Conservation (phyloP, 2,797 vertebrate genomes). For the Sphenopsis melanotis region DNA sequence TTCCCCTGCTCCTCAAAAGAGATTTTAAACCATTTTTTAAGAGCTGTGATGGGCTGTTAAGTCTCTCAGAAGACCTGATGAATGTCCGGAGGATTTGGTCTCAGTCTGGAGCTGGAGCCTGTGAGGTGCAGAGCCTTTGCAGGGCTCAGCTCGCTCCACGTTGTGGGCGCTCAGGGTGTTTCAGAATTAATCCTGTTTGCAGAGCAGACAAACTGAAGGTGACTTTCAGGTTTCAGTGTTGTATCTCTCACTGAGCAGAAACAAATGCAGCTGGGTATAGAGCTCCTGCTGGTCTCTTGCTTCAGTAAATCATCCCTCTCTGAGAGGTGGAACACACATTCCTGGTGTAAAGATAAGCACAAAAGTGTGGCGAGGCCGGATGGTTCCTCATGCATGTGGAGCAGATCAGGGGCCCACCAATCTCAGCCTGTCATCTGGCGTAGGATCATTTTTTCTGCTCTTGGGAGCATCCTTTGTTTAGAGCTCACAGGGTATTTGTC, state of each 20-base stretch:
- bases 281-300: not conserved
- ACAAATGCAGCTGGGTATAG: not conserved
- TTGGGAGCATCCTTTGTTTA: not conserved
- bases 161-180: not conserved
- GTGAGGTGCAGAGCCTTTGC: not conserved
- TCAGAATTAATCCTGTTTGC: conserved; percentile 29
- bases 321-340: not conserved
- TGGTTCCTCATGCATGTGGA: not conserved
- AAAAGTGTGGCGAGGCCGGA: rapidly evolving
- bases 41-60: not conserved
- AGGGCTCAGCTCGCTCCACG: not conserved
- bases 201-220: not conserved
- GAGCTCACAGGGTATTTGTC: not conserved
- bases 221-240: not conserved
- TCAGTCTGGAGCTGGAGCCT: not conserved
- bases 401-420: not conserved
- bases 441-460: not conserved
- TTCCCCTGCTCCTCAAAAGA: not conserved
- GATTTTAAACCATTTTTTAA: not conserved
- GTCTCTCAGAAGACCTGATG: not conserved
- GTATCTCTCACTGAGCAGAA: not conserved
- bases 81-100: not conserved
- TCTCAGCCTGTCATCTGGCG: not conserved
- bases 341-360: not conserved
- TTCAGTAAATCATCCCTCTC: not conserved